Evolutionary conservation across 2,888 invertebrate species (phyloP), one percentile per base, ranked within the genome.

Genomic region (Campoplex nolae): DNA sequence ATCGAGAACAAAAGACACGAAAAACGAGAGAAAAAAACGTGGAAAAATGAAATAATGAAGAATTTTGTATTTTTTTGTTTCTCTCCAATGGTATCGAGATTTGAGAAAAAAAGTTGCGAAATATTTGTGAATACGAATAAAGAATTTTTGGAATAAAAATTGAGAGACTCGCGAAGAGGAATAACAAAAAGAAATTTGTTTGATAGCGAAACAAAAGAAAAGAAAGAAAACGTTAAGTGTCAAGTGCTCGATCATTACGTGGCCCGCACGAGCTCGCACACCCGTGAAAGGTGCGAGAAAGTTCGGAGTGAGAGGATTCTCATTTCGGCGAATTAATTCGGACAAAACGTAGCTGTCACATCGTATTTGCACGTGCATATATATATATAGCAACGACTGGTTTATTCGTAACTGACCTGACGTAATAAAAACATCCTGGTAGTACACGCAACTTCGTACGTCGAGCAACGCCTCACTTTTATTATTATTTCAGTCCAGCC

Each of bases 271-370:
- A 67, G 13, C 58, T 71, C 80, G 23, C 23, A 23, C 23, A 23
- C 23, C 65, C 67, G 76, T 48, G 79, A 84, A 84, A 84, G 79
- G 81, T 73, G 77, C 73, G 81, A 78, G 84, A 84, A 84, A 84
- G 84, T 85, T 73, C 45, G 74, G 73, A 68, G 78, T 67, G 73
- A 78, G 77, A 83, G 77, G 77, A 51, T 73, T 73, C 45, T 18
- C 71, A 80, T 80, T 80, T 73, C 80, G 62, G 80, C 62, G 71
- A 73, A 73, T 71, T 71, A 28, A 42, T 35, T 48, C 32, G 23
- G 42, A 70, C 77, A 67, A 78, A 65, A 68, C 38, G 51, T 48
- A 18, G 71, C 23, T 45, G 32, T 32, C 68, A 62, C 68, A 38
- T 71, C 28, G 28, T 28, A 51, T 48, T 51, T 45, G 62, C 54